Base-by-base conservation (phyloP, 2,888 invertebrate genomes). In the Agrenia bidenticulata region DNA sequence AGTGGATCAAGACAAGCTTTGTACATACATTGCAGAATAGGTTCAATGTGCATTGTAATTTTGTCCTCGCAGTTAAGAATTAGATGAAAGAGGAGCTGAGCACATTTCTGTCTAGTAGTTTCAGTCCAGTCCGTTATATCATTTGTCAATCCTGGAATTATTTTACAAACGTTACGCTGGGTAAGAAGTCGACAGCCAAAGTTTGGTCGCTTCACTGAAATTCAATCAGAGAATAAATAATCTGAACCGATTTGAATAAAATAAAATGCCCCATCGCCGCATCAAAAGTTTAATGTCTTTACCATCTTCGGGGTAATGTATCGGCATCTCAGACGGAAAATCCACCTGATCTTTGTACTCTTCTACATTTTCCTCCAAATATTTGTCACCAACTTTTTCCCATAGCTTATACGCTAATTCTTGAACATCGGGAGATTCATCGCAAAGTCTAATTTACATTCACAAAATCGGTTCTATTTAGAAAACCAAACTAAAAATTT, bases 301-400 rank as follows among this genome's bases (percentile, higher is more conserved):
- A 85, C 86, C 81, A 73, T 83, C 80, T 53, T 83, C 78, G 1
- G 93, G 93, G 81, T 94, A 94, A 78, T 92, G 88, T 2, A 81
- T 78, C 0, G 88, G 87, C 1, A 83, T 81, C 59, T 85, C 83
- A 63, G 84, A 84, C 9, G 88, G 83, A 79, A 89, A 91, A 79
- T 94, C 92, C 58, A 89, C 80, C 79, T 88, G 87, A 78, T 93
- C 90, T 78, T 92, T 92, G 0, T 94, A 80, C 67, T 95, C 92
- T 51, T 87, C 85, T 77, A 94, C 89, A 80, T 96, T 96, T 79
- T 96, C 96, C 49, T 86, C 83, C 79, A 89, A 85, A 80, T 88
- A 96, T 73, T 88, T 87, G 42, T 86, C 79, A 0, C 96, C 96
- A 71, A 88, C 86, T 73, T 85, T 82, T 1, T 83, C 78, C 93